Evolutionary conservation across 2,888 invertebrate genomes (phyloP), one percentile per base, ranked within the genome.

Genomic region (Thymelicus sylvestris): DNA sequence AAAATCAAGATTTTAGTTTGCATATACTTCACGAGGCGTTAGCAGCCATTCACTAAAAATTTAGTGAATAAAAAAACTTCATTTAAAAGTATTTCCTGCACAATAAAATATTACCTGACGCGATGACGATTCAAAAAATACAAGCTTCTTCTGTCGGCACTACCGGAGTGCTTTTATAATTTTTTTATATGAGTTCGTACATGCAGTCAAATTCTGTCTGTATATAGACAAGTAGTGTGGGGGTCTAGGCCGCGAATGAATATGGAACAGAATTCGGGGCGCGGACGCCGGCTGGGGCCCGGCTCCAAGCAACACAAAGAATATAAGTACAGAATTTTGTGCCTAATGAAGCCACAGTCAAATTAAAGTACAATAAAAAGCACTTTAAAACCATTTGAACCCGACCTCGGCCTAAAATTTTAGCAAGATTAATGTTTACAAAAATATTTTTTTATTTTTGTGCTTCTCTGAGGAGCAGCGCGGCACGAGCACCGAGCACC

Each of bases 271-370:
- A 64, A 64, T 10, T 48, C 0, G 59, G 48, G 64, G 24, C 59
- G 24, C 31, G 41, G 47, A 48, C 24, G 44, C 7, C 63, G 48
- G 41, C 41, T 10, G 59, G 39, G 48, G 24, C 31, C 47, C 15
- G 44, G 10, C 63, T 31, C 50, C 55, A 55, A 63, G 64, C 57
- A 60, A 24, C 50, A 52, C 48, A 50, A 38, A 65, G 62, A 69
- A 64, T 69, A 63, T 39, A n/a, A n/a, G n/a, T n/a, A 65, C 64
- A 69, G 50, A 50, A 31, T 60, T 47, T 65, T 80, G 78, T 76
- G 81, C 84, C 61, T 71, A 67, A 61, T 64, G 59, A 67, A 73
- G 68, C 71, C 68, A 63, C 68, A 62, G 67, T 44, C 38, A 67
- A 68, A 67, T 71, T 73, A 66, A 24, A 67, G 55, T 72, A 70